phyloP scores from a whole-genome alignment of 1,140 invertebrate species.

The Acyrthosiphon pisum region DNA sequence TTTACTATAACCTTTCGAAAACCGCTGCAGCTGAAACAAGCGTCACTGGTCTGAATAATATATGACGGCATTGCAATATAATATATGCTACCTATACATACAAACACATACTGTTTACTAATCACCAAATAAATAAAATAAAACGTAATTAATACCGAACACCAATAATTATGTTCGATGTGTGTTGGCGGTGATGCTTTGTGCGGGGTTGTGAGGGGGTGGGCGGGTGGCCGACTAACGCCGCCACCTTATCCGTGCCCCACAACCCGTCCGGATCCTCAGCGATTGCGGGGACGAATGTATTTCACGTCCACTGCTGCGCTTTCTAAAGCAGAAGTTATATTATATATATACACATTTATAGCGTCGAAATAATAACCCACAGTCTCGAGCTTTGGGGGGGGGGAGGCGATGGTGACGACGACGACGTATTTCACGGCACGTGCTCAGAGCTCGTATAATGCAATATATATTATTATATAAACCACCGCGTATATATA shows the following conservation, averaged over 20 bases:
- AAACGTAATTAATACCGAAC: not conserved
- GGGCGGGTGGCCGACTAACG: not conserved
- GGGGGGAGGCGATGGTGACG: not conserved
- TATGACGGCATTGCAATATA: not conserved
- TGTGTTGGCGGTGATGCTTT: not conserved
- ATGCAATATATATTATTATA: not conserved
- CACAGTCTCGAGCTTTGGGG: not conserved
- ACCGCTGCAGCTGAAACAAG: not conserved
- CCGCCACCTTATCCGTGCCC: not conserved
- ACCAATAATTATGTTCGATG: not conserved
- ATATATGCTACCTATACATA: not conserved
- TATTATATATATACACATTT: not conserved
- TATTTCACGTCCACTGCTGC: not conserved
- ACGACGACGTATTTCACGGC: constrained; percentile 17
- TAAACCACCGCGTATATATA: not conserved
- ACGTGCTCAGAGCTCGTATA: constrained; percentile 7
- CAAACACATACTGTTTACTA: not conserved
- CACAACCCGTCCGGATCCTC: not conserved
- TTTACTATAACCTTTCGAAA: not conserved
- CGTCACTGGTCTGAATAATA: not conserved
- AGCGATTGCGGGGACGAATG: not conserved
- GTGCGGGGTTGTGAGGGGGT: too few species aligned
- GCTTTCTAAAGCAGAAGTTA: not conserved
- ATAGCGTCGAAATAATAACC: not conserved
- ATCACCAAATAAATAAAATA: constrained; percentile 7